Percentiles rank a stretch among this genome's conserved stretches.
These are phyloP conservation scores for Carollia perspicillata DNA, from an alignment of 2,113 vertebrate genomes.

Conservation along the genomic window DNA sequence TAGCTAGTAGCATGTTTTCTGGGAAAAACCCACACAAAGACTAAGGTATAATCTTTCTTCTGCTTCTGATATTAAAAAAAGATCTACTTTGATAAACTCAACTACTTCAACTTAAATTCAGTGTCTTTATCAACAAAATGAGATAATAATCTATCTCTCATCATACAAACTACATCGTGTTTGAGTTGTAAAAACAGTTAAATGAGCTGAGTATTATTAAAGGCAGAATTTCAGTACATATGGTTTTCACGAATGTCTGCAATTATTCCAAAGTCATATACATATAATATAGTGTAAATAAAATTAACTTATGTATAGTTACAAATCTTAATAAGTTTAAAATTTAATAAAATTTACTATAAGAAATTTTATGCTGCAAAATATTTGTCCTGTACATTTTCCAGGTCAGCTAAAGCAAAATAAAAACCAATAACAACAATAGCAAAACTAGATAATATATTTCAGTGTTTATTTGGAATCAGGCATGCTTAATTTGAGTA, in stretches of 20 bases:
- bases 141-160: not conserved
- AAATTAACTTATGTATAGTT: not conserved
- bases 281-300: not conserved
- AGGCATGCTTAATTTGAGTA: not conserved
- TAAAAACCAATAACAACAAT: not conserved
- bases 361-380: not conserved
- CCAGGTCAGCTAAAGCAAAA: not conserved
- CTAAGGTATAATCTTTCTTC: not conserved
- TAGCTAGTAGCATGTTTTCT: not conserved
- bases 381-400: not conserved
- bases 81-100: not conserved
- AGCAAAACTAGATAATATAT: not conserved
- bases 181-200: not conserved
- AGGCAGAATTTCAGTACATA: not conserved
- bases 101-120: not conserved
- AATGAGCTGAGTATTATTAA: not conserved
- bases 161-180: not conserved
- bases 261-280: not conserved
- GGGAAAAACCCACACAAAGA: not conserved
- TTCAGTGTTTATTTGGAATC: not conserved
- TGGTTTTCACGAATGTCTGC: not conserved
- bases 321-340: not conserved
- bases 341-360: not conserved
- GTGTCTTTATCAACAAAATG: not conserved
- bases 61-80: conserved; percentile 1